These are phyloP conservation scores for Tipula confusa DNA, from an alignment of 2,888 invertebrate species.

Conservation along the genomic window DNA sequence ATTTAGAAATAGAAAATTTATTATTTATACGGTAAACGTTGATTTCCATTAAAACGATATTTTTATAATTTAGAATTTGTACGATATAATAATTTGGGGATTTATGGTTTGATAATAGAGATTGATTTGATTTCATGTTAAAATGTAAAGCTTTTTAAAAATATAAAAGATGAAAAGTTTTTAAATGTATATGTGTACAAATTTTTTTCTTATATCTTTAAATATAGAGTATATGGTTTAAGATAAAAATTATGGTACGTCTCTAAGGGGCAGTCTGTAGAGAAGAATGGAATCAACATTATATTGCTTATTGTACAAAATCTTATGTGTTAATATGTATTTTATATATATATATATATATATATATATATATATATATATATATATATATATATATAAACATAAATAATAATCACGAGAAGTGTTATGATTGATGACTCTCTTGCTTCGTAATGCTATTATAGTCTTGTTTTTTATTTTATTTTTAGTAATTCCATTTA, in stretches of 20 bases:
- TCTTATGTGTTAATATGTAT: neutral
- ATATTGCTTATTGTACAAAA: neutral
- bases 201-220: neutral
- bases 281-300: neutral
- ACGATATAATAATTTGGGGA: constrained; percentile 25
- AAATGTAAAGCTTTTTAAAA: neutral
- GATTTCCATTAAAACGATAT: constrained; percentile 25
- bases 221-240: neutral
- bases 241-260: neutral
- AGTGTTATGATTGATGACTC: neutral
- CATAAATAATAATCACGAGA: neutral
- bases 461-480: no score
- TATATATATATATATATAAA: no score
- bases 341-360: no score
- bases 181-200: neutral
- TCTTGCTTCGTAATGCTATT: neutral
- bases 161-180: neutral
- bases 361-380: no score
- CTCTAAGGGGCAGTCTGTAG: neutral
- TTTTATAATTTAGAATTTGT: constrained; percentile 25
- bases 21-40: constrained; percentile 20
- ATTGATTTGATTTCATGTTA: constrained; percentile 14
- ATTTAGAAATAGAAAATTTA: neutral
- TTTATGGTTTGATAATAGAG: constrained; percentile 16
- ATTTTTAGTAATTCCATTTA: no score